A percentile compares a stretch with the other conserved stretches of the same genome.
phyloP scores from a whole-genome alignment of 1,140 invertebrate species.

The Pteromalus puparum region DNA sequence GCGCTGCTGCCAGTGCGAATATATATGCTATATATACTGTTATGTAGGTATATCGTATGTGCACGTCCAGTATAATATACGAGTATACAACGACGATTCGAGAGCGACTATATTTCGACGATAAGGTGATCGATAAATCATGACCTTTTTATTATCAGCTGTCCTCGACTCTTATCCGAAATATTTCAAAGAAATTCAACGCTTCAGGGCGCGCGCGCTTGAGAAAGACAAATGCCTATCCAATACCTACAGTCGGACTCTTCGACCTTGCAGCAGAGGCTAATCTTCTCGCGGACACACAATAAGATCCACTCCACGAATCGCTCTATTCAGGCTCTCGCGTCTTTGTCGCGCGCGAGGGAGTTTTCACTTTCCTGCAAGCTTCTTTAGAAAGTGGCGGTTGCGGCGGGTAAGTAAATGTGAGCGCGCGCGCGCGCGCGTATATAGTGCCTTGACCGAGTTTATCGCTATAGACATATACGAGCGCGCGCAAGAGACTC shows the following conservation, averaged over 20 bases:
- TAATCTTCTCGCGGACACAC: neutral
- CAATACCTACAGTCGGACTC: neutral
- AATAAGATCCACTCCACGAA: too few relatives aligned
- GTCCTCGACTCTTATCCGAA: conserved; percentile 4
- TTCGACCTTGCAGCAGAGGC: neutral
- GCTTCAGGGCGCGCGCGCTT: too few relatives aligned
- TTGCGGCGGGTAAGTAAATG: neutral
- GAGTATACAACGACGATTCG: too few relatives aligned
- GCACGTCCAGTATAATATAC: too few relatives aligned
- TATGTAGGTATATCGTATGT: neutral
- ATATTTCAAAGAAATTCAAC: neutral
- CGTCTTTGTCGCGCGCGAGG: neutral
- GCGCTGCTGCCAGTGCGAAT: too few relatives aligned
- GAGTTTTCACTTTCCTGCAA: neutral
- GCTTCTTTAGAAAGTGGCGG: neutral
- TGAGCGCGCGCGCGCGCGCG: neutral
- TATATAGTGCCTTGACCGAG: neutral
- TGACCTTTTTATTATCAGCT: conserved; percentile 33
- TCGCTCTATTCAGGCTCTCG: too few relatives aligned
- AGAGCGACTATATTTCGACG: neutral
- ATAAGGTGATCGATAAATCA: conserved; percentile 33
- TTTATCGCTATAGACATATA: neutral
- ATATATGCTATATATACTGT: neutral
- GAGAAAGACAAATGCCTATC: too few relatives aligned
- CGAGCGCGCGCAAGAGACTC: too few relatives aligned